Evolutionary conservation across 1,140 invertebrate genomes (phyloP).

Genomic region (Aphelinus certus): DNA sequence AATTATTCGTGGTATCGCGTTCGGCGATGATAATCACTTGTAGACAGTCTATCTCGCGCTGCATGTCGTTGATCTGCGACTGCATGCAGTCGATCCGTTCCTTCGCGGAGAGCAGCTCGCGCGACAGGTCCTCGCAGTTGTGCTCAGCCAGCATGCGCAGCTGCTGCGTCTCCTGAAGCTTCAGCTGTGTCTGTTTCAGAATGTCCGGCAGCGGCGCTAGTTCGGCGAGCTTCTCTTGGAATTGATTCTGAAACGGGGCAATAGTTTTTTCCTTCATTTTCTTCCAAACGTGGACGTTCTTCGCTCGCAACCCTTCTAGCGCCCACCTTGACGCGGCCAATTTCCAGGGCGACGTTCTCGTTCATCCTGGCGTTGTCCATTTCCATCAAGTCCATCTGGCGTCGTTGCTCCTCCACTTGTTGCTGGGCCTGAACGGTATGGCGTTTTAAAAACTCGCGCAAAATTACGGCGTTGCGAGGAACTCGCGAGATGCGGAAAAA

Average conservation of each 20-base stretch:
- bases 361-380: constrained; percentile 79
- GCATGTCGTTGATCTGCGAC: constrained; percentile 50
- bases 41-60: constrained; percentile 50
- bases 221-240: constrained; percentile 81
- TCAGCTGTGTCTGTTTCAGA: constrained; percentile 76
- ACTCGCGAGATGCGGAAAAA: no score
- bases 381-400: constrained; percentile 78
- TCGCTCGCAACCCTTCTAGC: no score
- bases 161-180: constrained; percentile 76
- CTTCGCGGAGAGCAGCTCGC: constrained; percentile 68
- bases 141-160: constrained; percentile 71
- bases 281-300: neutral
- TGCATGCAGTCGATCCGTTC: constrained; percentile 65
- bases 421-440: constrained; percentile 70
- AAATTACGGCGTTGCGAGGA: no score
- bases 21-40: constrained; percentile 37
- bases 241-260: constrained; percentile 60
- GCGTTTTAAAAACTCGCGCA: no score
- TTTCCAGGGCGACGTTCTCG: constrained; percentile 80
- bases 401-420: constrained; percentile 76
- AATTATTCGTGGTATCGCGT: no score
- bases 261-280: neutral
- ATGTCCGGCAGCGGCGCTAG: constrained; percentile 77
- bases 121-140: constrained; percentile 70
- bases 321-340: constrained; percentile 76